Conservation (phyloP, 2,888 invertebrate species). For the Limnephilus auricula region DNA sequence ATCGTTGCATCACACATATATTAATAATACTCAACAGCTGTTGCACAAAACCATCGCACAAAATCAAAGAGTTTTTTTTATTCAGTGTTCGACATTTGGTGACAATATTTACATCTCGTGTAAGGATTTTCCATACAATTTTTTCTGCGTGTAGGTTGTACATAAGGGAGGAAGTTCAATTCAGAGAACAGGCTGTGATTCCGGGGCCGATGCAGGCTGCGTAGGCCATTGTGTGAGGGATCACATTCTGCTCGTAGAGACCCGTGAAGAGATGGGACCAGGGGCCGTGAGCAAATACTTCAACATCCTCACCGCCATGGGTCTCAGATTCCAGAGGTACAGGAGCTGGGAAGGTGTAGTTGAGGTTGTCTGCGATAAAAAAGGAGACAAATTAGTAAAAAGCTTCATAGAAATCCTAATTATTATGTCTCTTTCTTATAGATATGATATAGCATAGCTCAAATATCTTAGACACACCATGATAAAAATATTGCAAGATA, state of each 20-base stretch:
- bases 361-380: slow-evolving; percentile 70
- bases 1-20: background rate
- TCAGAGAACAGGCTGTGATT: slow-evolving; percentile 72
- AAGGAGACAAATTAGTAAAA: background rate
- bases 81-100: background rate
- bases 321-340: slow-evolving; percentile 82
- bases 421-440: no score
- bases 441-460: no score
- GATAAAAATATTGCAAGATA: no score
- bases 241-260: slow-evolving; percentile 86
- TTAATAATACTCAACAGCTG: background rate
- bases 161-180: background rate
- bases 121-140: background rate
- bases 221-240: slow-evolving; percentile 87
- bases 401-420: background rate
- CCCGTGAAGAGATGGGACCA: slow-evolving; percentile 90
- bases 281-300: slow-evolving; percentile 86
- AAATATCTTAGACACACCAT: no score
- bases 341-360: slow-evolving; percentile 79
- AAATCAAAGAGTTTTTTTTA: background rate
- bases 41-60: background rate
- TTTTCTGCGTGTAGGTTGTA: background rate
- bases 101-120: background rate
- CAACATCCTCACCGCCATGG: slow-evolving; percentile 89
- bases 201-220: slow-evolving; percentile 85